Conservation (phyloP, 1,140 invertebrate species). For the Trachelipus rathkii region DNA sequence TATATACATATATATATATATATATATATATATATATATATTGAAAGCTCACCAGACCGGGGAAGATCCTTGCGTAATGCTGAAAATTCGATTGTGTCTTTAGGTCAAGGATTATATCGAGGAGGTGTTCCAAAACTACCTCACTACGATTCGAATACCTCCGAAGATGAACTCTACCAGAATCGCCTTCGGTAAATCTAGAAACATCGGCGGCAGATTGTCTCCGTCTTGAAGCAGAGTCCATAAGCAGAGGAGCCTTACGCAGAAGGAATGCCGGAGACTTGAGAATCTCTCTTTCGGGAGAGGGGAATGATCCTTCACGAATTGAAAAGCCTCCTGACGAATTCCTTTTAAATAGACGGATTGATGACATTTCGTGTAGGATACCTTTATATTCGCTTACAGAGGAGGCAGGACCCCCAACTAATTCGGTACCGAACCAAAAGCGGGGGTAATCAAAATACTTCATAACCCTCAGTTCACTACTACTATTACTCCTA, state of each 20-base stretch:
- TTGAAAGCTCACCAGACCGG: slow-evolving; percentile 34
- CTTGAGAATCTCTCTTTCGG: background rate
- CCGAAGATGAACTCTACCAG: background rate
- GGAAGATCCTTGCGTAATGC: slow-evolving; percentile 32
- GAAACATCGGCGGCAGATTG: background rate
- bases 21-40: too few species aligned
- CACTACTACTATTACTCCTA: too few species aligned
- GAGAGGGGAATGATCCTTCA: background rate
- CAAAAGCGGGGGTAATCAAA: too few species aligned
- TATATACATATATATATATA: slow-evolving; percentile 21
- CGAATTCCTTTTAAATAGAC: too few species aligned
- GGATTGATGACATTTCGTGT: too few species aligned
- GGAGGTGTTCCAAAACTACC: slow-evolving; percentile 23
- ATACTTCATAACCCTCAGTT: too few species aligned
- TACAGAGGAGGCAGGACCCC: too few species aligned
- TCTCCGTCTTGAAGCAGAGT: background rate
- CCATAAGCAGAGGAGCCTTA: background rate
- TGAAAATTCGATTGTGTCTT: slow-evolving; percentile 32
- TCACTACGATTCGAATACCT: background rate
- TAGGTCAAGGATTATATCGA: slow-evolving; percentile 28
- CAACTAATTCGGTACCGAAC: too few species aligned
- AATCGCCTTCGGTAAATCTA: background rate
- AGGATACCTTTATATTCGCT: too few species aligned
- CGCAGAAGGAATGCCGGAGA: background rate
- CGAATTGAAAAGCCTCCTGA: too few species aligned